phyloP scores from a whole-genome alignment of 2,888 invertebrate genomes.

The Malthinus seriepunctatus region DNA sequence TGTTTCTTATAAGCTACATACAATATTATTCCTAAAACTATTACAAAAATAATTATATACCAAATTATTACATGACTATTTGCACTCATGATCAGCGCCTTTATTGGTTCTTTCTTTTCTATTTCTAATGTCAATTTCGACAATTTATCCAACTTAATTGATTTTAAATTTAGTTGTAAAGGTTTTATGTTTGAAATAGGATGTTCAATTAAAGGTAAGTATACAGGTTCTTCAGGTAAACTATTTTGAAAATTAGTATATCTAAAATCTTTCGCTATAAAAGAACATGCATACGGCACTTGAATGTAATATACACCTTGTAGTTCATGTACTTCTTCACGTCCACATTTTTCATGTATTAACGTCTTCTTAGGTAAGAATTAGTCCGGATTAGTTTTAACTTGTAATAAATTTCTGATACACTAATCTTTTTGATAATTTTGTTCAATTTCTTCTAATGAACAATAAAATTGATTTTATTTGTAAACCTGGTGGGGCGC shows the following conservation, averaged over 20 bases:
- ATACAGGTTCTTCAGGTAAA: constrained; percentile 1
- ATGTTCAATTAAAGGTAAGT: background rate
- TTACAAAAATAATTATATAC: too few species aligned
- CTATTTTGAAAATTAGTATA: background rate
- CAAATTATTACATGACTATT: too few species aligned
- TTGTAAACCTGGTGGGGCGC: too few species aligned
- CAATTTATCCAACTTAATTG: constrained; percentile 6
- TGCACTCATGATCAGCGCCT: too few species aligned
- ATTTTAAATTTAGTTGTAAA: constrained; percentile 8
- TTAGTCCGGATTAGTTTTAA: background rate
- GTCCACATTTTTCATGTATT: background rate
- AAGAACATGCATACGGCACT: background rate
- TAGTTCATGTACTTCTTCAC: constrained; percentile 5
- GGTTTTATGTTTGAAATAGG: background rate
- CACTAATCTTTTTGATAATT: constrained; percentile 10
- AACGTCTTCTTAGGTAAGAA: background rate
- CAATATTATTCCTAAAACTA: too few species aligned
- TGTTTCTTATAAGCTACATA: too few species aligned
- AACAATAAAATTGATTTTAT: constrained; percentile 1
- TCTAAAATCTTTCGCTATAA: background rate
- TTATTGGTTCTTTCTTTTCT: too few species aligned
- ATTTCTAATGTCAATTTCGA: constrained; percentile 3
- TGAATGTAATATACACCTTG: background rate
- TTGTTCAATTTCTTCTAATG: background rate
- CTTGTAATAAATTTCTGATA: background rate